Evolutionary conservation across 53 echinoderm and acorn worm species (phyloP), one percentile per base, ranked within the genome.

Genomic region (Hippasteria phrygiana): DNA sequence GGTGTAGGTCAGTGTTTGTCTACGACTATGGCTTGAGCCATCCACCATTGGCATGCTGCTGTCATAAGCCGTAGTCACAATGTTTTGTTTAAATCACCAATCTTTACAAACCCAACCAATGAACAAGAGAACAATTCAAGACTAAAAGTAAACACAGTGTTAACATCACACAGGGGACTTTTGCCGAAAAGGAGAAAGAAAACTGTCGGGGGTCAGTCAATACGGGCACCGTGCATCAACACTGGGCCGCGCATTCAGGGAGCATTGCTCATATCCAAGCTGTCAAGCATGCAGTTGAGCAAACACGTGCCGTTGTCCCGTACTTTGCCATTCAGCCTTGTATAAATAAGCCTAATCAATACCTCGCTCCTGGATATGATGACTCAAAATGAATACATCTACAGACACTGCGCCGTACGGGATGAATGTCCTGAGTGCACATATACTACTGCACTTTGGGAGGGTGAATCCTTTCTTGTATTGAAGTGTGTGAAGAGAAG

Each of bases 341-440:
- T 16, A 62, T 24, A 81, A 81, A 82, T 82, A 64, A 64, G 46
- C 11, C 64, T 34, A 64, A 82, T 82, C 82, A 43, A 82, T 82
- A 66, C 12, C 24, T 6, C 20, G 82, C 45, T 66, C 22, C 82
- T 33, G 64, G 65, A 82, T 29, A 45, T 13, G 79, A 79, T 82
- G 65, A 82, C 82, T 82, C 82, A 82, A 66, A 80, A 66, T 33
- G 38, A 82, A 63, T 45, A 33, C 63, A 43, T 66, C 43, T 45
- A 43, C 41, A 56, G 39, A 56, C 48, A 26, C 36, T 78, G 59
- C 10, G 59, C 26, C 22, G n/a, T 3, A 59, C 59, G 13, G 69
- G 69, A 35, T 67, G 29, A 65, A 31, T 36, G 14, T 2, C 69
- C 3, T 11, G 69, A 67, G 34, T 65, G 28, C 18, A 20, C 36